Evolutionary conservation across 2,113 vertebrate species (phyloP), one percentile per base, ranked within the genome.

Genomic region (Psammodynastes pulverulentus): DNA sequence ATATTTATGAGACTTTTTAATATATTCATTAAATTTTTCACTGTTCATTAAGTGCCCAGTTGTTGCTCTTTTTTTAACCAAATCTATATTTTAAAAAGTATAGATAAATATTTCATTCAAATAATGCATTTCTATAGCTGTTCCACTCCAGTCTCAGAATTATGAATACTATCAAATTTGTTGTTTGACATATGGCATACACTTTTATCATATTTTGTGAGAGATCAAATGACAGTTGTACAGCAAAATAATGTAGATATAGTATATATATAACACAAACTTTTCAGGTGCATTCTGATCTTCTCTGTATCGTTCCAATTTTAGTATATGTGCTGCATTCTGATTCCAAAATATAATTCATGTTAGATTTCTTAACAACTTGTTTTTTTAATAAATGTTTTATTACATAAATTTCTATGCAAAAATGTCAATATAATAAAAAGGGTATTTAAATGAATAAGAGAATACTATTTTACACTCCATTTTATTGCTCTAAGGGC

Each of bases 41-140:
- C 90, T 90, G 43, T 85, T 90, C 91, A 91, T 92, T 89, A 94
- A 93, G 12, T 0, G 88, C 24, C 15, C 84, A 91, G 15, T 67
- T 79, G 34, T 79, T 43, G 34, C 72, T 21, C 19, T 54, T 56
- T 94, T 94, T 93, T 92, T 34, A 15, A 84, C n/a, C 72, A 93
- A 95, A 92, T 90, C 88, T 93, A 54, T 86, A 88, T 45, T 53
- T 86, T 49, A 90, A 86, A 95, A 96, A 94, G 3, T 43, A 0
- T 92, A 90, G 53, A 91, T 91, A 92, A 93, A 90, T 93, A 94
- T 88, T 94, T 94, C 26, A 94, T 94, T 93, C 90, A 94, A 96
- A 93, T 62, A 91, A 84, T 1, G 90, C 87, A 92, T 95, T 94
- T 94, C 39, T 19, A 62, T 23, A 62, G 26, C 39, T 26, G 26